phyloP scores from a whole-genome alignment of 37 sponge, comb jelly and placozoan species.

The Aphrocallistes beatrix region DNA sequence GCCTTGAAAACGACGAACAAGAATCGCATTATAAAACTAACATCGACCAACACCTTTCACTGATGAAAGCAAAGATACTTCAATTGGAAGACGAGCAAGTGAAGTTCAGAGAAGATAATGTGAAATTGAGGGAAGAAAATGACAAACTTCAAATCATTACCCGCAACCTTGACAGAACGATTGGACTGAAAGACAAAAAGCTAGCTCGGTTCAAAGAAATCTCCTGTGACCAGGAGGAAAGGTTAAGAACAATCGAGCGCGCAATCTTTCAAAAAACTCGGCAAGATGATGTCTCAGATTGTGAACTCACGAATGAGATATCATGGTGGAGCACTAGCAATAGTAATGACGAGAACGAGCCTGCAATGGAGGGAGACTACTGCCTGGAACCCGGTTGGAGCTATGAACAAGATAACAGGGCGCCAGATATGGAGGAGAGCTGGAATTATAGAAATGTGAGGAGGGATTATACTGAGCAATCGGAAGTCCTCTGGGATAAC shows the following conservation, averaged over 20 bases:
- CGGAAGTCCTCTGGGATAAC: neutral
- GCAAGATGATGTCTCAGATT: constrained; percentile 6
- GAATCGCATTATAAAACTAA: neutral
- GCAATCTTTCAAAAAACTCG: neutral
- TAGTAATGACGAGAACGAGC: neutral
- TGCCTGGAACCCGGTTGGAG: neutral
- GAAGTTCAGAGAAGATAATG: neutral
- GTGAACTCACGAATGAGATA: neutral
- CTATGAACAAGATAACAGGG: neutral
- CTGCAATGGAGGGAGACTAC: neutral
- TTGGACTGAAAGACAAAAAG: neutral
- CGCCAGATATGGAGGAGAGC: neutral
- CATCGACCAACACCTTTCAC: neutral
- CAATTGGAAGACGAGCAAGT: neutral
- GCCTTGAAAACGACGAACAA: neutral
- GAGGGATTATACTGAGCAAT: neutral
- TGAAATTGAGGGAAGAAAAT: neutral
- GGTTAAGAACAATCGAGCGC: neutral
- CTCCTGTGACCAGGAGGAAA: neutral
- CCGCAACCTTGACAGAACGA: neutral
- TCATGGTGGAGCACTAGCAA: constrained; percentile 16
- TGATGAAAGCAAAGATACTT: neutral
- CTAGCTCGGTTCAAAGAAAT: neutral
- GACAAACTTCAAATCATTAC: neutral
- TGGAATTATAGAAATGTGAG: neutral